phyloP scores from a whole-genome alignment of 2,113 vertebrate species.

The Psilopogon haemacephalus region DNA sequence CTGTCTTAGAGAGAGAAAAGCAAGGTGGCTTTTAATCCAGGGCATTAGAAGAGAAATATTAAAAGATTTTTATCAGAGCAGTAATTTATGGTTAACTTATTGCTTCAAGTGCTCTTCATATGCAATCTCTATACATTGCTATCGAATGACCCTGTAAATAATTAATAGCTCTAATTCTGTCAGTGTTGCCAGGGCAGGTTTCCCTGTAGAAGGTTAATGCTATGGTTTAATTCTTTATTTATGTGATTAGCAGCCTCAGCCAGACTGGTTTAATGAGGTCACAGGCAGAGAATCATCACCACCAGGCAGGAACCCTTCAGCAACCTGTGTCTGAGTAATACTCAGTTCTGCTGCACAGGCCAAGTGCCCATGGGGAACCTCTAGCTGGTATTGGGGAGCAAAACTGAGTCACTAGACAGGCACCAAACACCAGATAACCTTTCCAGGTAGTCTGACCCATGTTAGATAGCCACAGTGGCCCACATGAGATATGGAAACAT shows the following conservation, averaged over 20 bases:
- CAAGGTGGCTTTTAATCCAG: constrained; percentile 27
- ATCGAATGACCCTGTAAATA: constrained; percentile 64
- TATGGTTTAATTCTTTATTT: constrained; percentile 67
- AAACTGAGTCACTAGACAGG: background rate
- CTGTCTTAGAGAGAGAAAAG: background rate
- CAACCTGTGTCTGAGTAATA: background rate
- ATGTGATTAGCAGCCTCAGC: constrained; percentile 47
- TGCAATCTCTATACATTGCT: constrained; percentile 57
- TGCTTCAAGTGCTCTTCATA: constrained; percentile 49
- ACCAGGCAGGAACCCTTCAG: background rate
- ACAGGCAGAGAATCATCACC: background rate
- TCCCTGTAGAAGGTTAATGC: constrained; percentile 65
- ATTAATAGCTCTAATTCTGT: constrained; percentile 67
- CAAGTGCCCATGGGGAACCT: background rate
- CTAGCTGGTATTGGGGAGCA: background rate
- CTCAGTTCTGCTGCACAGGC: background rate
- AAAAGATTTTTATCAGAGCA: constrained; percentile 1
- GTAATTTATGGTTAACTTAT: constrained; percentile 53
- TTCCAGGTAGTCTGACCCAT: background rate
- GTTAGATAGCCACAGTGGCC: background rate
- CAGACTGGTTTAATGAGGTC: constrained; percentile 52
- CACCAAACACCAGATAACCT: background rate
- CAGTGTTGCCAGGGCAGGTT: constrained; percentile 54
- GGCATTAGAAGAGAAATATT: constrained; percentile 22
- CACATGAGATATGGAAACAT: background rate